Percentiles rank a stretch among this genome's conserved stretches.
Conservation (phyloP, 2,797 vertebrate species). For the Ceryle rudis region DNA sequence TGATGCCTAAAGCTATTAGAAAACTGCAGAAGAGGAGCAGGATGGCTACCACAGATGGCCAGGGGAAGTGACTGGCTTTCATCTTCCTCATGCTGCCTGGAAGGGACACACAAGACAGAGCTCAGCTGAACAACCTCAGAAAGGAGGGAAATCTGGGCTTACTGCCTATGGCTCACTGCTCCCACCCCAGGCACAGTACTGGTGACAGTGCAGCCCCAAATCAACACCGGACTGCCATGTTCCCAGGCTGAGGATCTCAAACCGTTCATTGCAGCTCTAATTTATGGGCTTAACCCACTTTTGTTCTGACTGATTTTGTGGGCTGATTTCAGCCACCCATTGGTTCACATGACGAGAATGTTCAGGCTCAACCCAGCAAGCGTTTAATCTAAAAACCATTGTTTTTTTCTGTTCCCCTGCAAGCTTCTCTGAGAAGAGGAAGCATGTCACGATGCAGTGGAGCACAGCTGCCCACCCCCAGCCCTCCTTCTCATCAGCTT, state of each 20-base stretch:
- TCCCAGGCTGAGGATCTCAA: not conserved
- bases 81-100: not conserved
- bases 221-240: fast-evolving
- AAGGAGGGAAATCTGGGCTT: fast-evolving
- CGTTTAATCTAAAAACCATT: fast-evolving
- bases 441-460: fast-evolving
- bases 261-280: fast-evolving
- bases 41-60: slow-evolving; percentile 51
- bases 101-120: not conserved
- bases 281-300: not conserved
- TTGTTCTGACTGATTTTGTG: not conserved
- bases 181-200: fast-evolving
- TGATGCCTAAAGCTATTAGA: slow-evolving; percentile 59
- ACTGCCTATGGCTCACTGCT: not conserved
- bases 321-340: not conserved
- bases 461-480: not conserved
- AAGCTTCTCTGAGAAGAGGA: not conserved
- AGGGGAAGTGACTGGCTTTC: slow-evolving; percentile 9
- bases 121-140: fast-evolving
- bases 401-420: not conserved
- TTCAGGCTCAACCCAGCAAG: not conserved
- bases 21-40: slow-evolving; percentile 57
- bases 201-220: not conserved
- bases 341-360: fast-evolving
- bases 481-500: not conserved